Conservation (phyloP, 2,113 vertebrate genomes). For the Leucoraja erinaceus region DNA sequence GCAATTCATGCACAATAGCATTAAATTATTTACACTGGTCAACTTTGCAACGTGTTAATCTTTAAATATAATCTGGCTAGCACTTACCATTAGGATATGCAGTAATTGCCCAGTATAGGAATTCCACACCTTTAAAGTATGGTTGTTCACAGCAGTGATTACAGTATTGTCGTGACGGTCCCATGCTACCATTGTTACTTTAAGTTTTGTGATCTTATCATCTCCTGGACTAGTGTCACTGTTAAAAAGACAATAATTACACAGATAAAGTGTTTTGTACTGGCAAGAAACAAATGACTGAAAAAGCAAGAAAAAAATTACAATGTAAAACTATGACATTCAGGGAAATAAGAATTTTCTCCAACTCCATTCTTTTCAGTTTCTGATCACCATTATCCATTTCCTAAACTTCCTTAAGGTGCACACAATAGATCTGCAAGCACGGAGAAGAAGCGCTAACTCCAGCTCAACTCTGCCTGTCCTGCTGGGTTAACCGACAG, state of each 20-base stretch:
- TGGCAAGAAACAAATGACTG: constrained; percentile 41
- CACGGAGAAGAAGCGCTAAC: too few species aligned
- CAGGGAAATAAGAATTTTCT: background rate
- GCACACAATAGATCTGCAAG: too few species aligned
- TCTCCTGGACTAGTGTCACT: constrained; percentile 64
- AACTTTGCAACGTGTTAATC: background rate
- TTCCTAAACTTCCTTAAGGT: background rate
- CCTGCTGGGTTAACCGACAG: too few species aligned
- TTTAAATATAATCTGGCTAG: background rate
- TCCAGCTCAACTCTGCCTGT: too few species aligned
- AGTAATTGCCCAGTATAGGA: constrained; percentile 85
- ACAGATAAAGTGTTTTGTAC: background rate
- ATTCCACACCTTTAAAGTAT: constrained; percentile 96
- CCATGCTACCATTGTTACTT: constrained; percentile 98
- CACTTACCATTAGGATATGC: constrained; percentile 79
- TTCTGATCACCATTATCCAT: background rate
- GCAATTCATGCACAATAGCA: background rate
- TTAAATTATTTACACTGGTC: background rate
- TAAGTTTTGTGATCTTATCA: constrained; percentile 84
- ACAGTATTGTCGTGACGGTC: constrained; percentile 86
- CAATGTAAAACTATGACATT: background rate
- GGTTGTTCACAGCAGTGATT: constrained; percentile 90
- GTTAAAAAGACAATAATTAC: constrained; percentile 27
- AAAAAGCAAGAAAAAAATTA: background rate
- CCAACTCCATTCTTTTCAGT: background rate